Conservation (phyloP, 2,888 invertebrate species). For the Spicauda simplicius region DNA sequence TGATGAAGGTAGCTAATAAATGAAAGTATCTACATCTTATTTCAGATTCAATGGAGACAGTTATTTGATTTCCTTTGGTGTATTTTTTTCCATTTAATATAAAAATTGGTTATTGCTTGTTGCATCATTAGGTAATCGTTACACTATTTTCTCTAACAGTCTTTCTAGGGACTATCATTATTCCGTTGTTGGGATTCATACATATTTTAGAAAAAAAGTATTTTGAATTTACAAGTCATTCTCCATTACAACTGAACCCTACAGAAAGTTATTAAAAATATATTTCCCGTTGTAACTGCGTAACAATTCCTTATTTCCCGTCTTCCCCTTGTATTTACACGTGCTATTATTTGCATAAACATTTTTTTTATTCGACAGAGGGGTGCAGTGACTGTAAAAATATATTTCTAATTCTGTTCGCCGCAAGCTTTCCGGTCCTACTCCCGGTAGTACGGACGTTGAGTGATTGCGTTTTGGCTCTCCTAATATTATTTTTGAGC, state of each 20-base stretch:
- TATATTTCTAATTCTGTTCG: constrained; percentile 82
- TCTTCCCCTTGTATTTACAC: constrained; percentile 77
- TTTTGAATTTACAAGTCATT: too few species aligned
- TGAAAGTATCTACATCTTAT: too few species aligned
- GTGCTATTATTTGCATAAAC: constrained; percentile 83
- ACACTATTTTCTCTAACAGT: too few species aligned
- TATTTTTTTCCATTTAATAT: too few species aligned
- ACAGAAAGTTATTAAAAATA: not conserved
- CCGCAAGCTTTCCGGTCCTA: constrained; percentile 70
- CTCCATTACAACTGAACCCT: not conserved
- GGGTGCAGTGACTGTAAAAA: constrained; percentile 76
- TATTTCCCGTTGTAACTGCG: constrained; percentile 34
- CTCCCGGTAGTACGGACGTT: constrained; percentile 66
- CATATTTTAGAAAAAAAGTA: too few species aligned
- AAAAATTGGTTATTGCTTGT: too few species aligned
- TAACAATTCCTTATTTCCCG: constrained; percentile 51
- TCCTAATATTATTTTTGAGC: constrained; percentile 67
- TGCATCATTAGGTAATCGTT: too few species aligned
- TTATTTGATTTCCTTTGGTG: too few species aligned
- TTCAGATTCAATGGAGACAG: too few species aligned
- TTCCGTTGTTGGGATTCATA: too few species aligned
- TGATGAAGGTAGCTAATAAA: too few species aligned
- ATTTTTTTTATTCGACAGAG: constrained; percentile 65
- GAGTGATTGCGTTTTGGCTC: constrained; percentile 74
- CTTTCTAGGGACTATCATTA: too few species aligned